Evolutionary conservation across 2,113 vertebrate species (phyloP).

Genomic region (Polypterus bichir): DNA sequence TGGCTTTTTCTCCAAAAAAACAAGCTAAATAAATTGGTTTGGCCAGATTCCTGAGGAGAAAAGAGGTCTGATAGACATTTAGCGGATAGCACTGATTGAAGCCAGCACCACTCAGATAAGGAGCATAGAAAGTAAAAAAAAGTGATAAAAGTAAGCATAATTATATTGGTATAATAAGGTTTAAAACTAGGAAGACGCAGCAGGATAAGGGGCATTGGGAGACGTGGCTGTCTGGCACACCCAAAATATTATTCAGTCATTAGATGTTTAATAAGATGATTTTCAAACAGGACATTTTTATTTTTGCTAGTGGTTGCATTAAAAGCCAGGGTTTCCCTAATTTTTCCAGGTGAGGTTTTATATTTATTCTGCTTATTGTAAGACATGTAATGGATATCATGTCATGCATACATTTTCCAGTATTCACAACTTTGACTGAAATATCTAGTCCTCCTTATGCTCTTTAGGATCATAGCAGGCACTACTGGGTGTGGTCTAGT

Average conservation of each 20-base stretch:
- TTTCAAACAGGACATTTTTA: background rate
- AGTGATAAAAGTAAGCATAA: background rate
- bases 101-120: constrained; percentile 25
- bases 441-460: too few relatives aligned
- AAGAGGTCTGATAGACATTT: constrained; percentile 35
- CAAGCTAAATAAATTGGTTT: constrained; percentile 29
- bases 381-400: too few relatives aligned
- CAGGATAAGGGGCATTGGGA: background rate
- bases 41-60: constrained; percentile 36
- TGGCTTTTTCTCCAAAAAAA: constrained; percentile 1
- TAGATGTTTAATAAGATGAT: constrained; percentile 20
- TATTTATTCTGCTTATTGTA: too few relatives aligned
- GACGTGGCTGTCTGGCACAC: constrained; percentile 2
- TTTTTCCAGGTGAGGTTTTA: too few relatives aligned
- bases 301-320: too few relatives aligned
- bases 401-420: too few relatives aligned
- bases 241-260: constrained; percentile 6
- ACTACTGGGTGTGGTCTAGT: too few relatives aligned
- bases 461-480: too few relatives aligned
- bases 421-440: too few relatives aligned
- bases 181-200: constrained; percentile 6
- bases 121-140: constrained; percentile 31
- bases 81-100: constrained; percentile 43
- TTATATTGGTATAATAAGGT: constrained; percentile 10
- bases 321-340: too few relatives aligned